Conservation (phyloP, 2,888 invertebrate genomes). For the Lamellibrachia columna region DNA sequence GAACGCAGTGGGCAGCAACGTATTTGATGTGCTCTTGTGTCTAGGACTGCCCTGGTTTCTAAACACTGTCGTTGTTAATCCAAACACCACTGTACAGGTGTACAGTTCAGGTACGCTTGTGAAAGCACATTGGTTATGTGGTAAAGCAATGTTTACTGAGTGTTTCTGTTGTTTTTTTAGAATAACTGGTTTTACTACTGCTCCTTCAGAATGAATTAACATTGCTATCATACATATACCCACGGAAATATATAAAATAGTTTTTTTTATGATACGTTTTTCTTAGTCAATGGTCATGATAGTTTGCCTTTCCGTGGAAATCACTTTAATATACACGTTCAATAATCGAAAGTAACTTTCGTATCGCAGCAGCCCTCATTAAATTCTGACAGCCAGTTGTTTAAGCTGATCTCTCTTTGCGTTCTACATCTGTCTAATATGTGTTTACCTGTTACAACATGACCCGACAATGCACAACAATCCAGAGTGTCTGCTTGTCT, state of each 20-base stretch:
- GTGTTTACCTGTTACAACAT: background rate
- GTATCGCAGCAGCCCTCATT: no score
- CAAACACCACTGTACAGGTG: constrained; percentile 48
- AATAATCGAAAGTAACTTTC: no score
- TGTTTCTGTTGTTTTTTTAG: background rate
- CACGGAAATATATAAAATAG: no score
- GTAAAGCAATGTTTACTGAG: background rate
- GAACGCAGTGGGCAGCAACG: constrained; percentile 64
- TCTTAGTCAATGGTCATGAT: no score
- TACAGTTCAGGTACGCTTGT: constrained; percentile 59
- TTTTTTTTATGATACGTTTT: no score
- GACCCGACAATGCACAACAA: background rate
- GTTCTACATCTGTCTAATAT: background rate
- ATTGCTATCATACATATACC: no score
- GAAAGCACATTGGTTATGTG: background rate
- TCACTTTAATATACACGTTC: no score
- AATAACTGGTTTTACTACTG: no score
- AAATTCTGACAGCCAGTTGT: background rate
- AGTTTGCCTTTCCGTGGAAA: no score
- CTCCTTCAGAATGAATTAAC: no score
- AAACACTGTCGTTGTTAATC: constrained; percentile 47
- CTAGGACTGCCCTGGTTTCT: constrained; percentile 64
- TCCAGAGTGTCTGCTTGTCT: background rate
- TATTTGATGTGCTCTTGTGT: constrained; percentile 64
- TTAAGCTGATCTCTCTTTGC: background rate